Base-by-base conservation (phyloP, 2,888 invertebrate genomes). In the Melanostoma scalare region DNA sequence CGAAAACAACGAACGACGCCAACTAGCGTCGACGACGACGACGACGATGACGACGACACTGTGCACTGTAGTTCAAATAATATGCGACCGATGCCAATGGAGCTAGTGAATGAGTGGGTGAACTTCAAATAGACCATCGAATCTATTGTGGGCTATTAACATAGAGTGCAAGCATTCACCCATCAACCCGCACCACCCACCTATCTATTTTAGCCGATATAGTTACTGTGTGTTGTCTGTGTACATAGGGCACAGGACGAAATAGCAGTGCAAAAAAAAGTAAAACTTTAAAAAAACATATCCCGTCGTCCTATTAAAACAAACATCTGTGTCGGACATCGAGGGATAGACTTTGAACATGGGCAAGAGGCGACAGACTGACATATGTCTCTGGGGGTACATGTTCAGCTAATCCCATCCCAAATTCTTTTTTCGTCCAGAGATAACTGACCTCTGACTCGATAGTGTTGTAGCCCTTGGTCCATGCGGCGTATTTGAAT, bases 281-380 rank as follows among this genome's bases (percentile, higher is more conserved):
- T 1, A 61, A 44, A 2, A 36, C 10, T 0, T n/a, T n/a, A 55
- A 67, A 72, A 50, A 50, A 44, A 55, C 4, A 40, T 20, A 10
- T 4, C 9, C 48, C 50, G 38, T 40, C 44, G 52, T 65, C 52
- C 38, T 67, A 61, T 60, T 56, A 67, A 81, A 81, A 38, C 76
- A 77, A 82, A 82, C 82, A 82, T 78, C 82, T 78, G 73, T 82
- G 82, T 82, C 82, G 73, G 82, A 65, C 65, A 69, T 46, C 56
- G 63, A 52, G 56, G 78, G 73, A 73, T 65, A 78, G 68, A 78
- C 63, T 74, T 69, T 73, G 73, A 50, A 82, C 82, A 82, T 78
- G 78, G 68, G 42, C 82, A 73, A 78, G 73, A 78, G 78, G 82
- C 78, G 82, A 78, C 82, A 78, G 82, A 68, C 82, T 82, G 78